Base-by-base conservation (phyloP, 2,888 invertebrate genomes). In the Corbicula japonica region DNA sequence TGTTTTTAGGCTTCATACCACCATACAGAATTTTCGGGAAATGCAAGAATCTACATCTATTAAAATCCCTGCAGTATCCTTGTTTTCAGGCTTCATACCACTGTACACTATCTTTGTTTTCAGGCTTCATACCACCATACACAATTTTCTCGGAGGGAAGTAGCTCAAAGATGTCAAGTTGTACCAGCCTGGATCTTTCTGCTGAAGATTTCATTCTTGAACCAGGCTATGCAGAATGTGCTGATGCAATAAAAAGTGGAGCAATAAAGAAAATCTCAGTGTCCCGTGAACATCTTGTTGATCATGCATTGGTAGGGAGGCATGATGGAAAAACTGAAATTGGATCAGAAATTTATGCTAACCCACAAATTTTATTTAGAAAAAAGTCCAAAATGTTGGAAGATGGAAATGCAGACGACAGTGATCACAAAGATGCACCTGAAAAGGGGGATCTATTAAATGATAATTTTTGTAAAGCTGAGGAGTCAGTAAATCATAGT, bases 321-420 rank as follows among this genome's bases (percentile, higher is more conserved):
- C 15, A 41, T 28, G 76, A 73, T 21, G 70, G 68, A 18, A 71
- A 68, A 50, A 66, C 46, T 15, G 76, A 72, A 12, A 28, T 46
- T 21, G 74, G 74, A 44, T 78, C 80, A n/a, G 86, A 86, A 61
- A 78, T 89, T 21, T 89, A 89, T 75, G 89, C 88, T 32, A 89
- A 89, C 79, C 88, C 87, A 35, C 86, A 87, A 52, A 84, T 89
- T 32, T 71, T 89, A 34, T 76, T 88, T 32, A 72, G 85, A 23
- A 89, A 89, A 73, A 75, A 84, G 30, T 87, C 87, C 26, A 81
- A 82, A 54, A 18, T 70, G 26, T 26, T 83, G 3, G 71, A 76
- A 28, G 72, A 72, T 23, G 48, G 62, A 30, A 69, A 58, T 21
- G 61, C 69, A 15, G 71, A 76, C 12, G 54, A 28, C 2, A 54